Percentiles rank a stretch among this genome's conserved stretches.
phyloP scores from a whole-genome alignment of 1,140 invertebrate species.

The Magallana angulata region DNA sequence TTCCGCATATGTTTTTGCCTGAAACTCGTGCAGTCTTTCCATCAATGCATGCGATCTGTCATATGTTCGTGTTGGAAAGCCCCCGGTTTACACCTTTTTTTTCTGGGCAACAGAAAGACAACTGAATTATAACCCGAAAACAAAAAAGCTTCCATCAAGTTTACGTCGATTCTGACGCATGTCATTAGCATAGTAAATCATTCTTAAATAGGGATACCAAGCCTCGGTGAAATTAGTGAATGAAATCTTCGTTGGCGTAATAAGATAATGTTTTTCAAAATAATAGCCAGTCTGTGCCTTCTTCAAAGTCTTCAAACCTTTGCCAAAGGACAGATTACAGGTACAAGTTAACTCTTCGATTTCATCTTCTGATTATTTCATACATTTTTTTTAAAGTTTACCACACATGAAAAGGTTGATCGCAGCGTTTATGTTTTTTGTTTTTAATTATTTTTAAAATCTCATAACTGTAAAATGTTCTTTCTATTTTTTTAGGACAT shows the following conservation, averaged over 20 bases:
- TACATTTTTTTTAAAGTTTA: too few relatives aligned
- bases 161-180: conserved; percentile 15
- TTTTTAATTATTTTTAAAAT: neutral
- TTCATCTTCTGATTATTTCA: neutral
- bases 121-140: neutral
- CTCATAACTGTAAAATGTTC: neutral
- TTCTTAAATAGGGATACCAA: neutral
- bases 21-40: too few relatives aligned
- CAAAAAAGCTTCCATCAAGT: neutral
- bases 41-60: neutral
- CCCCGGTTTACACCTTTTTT: neutral
- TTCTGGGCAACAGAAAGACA: neutral
- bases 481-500: neutral
- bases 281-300: neutral
- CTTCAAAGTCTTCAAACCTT: neutral
- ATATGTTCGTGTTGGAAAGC: neutral
- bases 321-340: neutral
- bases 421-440: too few relatives aligned
- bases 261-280: neutral
- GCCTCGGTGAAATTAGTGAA: neutral
- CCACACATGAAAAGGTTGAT: too few relatives aligned
- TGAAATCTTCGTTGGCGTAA: neutral
- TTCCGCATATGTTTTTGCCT: neutral
- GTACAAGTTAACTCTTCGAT: neutral
- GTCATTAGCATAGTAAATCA: neutral